phyloP scores from a whole-genome alignment of 2,113 vertebrate species.

The Nothoprocta pentlandii region DNA sequence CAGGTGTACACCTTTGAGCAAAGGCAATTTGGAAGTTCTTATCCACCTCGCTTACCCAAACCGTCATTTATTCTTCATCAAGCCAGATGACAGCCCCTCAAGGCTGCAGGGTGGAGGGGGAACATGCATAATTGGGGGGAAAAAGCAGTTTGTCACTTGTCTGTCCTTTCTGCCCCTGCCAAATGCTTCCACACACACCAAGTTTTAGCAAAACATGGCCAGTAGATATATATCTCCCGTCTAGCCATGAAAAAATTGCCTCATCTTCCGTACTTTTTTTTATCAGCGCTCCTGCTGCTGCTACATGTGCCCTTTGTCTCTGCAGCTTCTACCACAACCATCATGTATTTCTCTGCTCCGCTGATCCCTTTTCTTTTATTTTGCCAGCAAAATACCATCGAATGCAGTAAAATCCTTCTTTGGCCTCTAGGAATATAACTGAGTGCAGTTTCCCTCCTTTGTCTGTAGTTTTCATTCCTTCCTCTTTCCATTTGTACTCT shows the following conservation, averaged over 20 bases:
- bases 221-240: neutral
- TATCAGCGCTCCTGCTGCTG: neutral
- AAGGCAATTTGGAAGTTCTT: accelerated
- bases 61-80: neutral
- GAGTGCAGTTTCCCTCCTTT: neutral
- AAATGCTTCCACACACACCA: neutral
- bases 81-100: neutral
- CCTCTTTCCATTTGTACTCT: neutral
- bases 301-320: neutral
- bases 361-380: neutral
- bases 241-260: neutral
- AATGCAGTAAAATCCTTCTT: neutral
- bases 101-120: no score
- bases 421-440: neutral
- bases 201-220: neutral
- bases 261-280: no score
- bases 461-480: neutral
- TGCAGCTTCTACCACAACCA: neutral
- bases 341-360: neutral
- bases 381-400: neutral
- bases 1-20: accelerated
- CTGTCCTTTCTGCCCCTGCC: neutral
- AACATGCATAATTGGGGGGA: no score
- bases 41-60: no score
- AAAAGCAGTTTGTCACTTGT: no score